Evolutionary conservation across 2,797 vertebrate species (phyloP).

Genomic region (Psittacula echo): DNA sequence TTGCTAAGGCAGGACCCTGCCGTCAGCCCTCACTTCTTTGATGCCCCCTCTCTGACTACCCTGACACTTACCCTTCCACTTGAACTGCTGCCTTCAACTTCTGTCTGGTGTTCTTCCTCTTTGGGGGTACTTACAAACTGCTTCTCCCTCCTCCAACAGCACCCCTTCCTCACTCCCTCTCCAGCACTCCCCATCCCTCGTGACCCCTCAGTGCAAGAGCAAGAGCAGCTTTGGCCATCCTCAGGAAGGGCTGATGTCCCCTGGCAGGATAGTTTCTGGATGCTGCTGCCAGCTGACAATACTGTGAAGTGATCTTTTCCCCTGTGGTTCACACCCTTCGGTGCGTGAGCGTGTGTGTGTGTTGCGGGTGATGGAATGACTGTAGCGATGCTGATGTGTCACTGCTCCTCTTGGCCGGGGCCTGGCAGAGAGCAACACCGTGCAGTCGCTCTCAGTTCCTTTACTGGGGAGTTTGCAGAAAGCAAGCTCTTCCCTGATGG

Average conservation of each 20-base stretch:
- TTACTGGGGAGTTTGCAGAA: neutral
- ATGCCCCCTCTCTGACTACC: neutral
- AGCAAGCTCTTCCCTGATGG: neutral
- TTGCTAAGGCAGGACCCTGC: rapidly evolving
- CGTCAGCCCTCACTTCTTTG: neutral
- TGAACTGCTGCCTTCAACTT: neutral
- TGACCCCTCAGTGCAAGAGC: rapidly evolving
- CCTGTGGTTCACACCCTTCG: neutral
- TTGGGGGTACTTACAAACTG: neutral
- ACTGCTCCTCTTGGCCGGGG: neutral
- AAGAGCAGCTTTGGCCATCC: neutral
- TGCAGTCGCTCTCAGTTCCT: rapidly evolving
- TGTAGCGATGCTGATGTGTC: neutral
- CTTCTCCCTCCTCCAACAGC: neutral
- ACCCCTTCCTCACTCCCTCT: neutral
- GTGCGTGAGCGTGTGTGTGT: rapidly evolving
- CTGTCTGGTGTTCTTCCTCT: neutral
- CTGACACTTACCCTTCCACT: neutral
- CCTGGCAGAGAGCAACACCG: neutral
- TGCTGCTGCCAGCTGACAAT: slow-evolving; percentile 2
- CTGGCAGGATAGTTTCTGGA: neutral
- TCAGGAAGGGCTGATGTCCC: neutral
- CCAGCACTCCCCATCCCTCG: neutral
- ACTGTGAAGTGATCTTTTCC: neutral
- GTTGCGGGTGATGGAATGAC: neutral